A percentile compares a stretch with the other conserved stretches of the same genome.
Evolutionary conservation across 2,888 invertebrate genomes (phyloP).

Genomic region (Erpobdella octoculata): DNA sequence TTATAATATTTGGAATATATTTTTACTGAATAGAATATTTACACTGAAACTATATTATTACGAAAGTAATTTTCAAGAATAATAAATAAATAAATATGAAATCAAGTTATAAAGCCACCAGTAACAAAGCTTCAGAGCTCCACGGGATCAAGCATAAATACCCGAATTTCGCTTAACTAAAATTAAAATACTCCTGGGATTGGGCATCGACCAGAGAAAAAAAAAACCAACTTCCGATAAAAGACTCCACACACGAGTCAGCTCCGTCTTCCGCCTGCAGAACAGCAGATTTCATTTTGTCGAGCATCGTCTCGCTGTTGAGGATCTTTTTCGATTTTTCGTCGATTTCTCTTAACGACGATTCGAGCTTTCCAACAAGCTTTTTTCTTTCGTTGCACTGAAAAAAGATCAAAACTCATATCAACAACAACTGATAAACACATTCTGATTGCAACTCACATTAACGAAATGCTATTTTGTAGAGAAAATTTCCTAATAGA

Average conservation of each 20-base stretch:
- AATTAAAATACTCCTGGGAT: too few relatives aligned
- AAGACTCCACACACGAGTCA: background rate
- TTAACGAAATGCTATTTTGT: background rate
- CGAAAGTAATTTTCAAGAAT: too few relatives aligned
- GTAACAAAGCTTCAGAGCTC: too few relatives aligned
- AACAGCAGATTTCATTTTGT: background rate
- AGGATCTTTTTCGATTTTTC: background rate
- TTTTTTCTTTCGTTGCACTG: background rate
- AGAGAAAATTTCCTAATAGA: too few relatives aligned
- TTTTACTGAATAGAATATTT: too few relatives aligned
- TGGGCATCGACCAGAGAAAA: too few relatives aligned
- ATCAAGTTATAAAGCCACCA: too few relatives aligned
- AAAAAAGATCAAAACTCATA: background rate
- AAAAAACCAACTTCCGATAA: background rate
- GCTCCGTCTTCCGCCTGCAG: slow-evolving; percentile 8
- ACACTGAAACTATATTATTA: too few relatives aligned
- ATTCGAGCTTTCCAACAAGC: background rate
- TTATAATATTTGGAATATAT: too few relatives aligned
- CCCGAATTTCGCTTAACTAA: too few relatives aligned
- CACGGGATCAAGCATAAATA: too few relatives aligned
- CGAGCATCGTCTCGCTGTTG: background rate
- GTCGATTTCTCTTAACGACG: background rate
- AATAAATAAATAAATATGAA: too few relatives aligned
- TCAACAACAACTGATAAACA: background rate
- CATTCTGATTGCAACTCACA: background rate